Evolutionary conservation across 1,140 invertebrate species (phyloP).

Genomic region (Tyrophagus putrescentiae): DNA sequence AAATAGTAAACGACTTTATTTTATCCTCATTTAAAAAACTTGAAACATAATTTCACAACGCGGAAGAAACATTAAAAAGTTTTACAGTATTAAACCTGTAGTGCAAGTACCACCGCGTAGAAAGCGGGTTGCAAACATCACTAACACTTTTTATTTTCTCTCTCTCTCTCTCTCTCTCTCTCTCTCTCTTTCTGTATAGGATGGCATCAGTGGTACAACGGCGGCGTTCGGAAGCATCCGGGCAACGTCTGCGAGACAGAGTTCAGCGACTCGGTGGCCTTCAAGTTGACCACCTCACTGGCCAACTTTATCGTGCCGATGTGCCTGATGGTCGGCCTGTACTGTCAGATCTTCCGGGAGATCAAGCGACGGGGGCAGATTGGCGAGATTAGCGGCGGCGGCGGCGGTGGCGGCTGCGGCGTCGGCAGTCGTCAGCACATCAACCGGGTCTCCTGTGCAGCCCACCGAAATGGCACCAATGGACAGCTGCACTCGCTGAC

Average conservation of each 20-base stretch:
- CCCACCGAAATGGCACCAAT: not conserved
- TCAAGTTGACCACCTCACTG: constrained; percentile 41
- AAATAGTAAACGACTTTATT: no score
- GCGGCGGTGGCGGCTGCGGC: no score
- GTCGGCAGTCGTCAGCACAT: no score
- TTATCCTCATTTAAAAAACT: no score
- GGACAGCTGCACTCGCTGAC: not conserved
- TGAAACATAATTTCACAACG: no score
- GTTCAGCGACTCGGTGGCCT: constrained; percentile 39
- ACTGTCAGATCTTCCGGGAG: constrained; percentile 40
- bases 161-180: no score
- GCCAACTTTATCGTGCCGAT: constrained; percentile 45
- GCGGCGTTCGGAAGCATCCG: constrained; percentile 25
- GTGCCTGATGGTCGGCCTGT: constrained; percentile 40
- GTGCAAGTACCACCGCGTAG: no score
- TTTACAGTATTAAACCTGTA: no score
- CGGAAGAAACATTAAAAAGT: no score
- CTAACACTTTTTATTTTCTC: no score
- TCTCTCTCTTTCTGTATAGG: constrained; percentile 20
- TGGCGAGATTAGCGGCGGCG: no score
- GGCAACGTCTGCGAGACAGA: constrained; percentile 36
- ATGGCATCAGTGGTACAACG: constrained; percentile 34
- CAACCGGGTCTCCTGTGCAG: not conserved
- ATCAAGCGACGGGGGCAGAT: constrained; percentile 38
- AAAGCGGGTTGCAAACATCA: no score